A percentile compares a stretch with the other conserved stretches of the same genome.
These are phyloP conservation scores for Chrysotoxum bicinctum DNA, from an alignment of 2,888 invertebrate genomes.

Conservation along the genomic window DNA sequence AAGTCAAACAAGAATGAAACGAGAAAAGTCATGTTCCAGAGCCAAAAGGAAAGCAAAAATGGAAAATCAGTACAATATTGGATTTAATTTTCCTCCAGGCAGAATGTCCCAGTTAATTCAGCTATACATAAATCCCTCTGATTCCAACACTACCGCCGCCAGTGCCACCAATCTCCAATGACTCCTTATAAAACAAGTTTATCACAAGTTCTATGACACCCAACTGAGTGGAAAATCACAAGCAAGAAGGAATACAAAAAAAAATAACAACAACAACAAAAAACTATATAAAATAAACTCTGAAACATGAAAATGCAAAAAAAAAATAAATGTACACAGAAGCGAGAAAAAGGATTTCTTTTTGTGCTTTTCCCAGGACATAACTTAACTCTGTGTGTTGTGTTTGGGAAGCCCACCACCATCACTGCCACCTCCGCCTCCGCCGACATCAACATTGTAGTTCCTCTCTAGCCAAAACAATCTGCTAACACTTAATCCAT, in stretches of 20 bases:
- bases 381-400: conserved; percentile 35
- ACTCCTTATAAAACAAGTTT: conserved; percentile 36
- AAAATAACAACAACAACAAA: conserved; percentile 27
- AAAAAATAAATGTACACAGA: neutral
- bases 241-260: conserved; percentile 28
- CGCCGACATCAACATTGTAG: conserved; percentile 6
- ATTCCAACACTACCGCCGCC: neutral
- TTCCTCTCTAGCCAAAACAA: conserved; percentile 47
- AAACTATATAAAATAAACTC: conserved; percentile 43
- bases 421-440: neutral
- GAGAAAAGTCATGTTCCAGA: conserved; percentile 30
- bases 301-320: conserved; percentile 16
- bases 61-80: conserved; percentile 20
- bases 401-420: conserved; percentile 4
- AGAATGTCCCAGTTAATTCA: conserved; percentile 55
- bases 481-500: conserved; percentile 70
- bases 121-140: neutral
- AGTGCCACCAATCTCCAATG: conserved; percentile 5
- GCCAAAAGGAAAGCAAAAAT: neutral
- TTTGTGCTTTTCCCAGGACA: conserved; percentile 24
- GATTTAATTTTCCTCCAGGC: conserved; percentile 55
- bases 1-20: conserved; percentile 1
- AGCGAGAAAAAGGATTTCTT: conserved; percentile 2
- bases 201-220: conserved; percentile 55
- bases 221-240: conserved; percentile 58